Percentiles rank a stretch among this genome's conserved stretches.
phyloP scores from a whole-genome alignment of 2,797 vertebrate species.

The Pempheris klunzingeri region DNA sequence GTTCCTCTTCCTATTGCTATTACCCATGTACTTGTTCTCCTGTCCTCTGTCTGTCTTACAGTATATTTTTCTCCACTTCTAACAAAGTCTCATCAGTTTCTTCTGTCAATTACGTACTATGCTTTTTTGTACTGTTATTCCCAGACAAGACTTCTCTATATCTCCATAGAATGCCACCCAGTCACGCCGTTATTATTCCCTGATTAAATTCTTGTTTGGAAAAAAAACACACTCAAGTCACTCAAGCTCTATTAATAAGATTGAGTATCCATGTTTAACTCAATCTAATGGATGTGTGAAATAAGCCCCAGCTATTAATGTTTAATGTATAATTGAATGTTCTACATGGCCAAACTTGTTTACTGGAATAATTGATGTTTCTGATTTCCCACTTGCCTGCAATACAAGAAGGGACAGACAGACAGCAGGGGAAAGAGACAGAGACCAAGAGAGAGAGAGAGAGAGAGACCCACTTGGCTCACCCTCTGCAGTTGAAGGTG shows the following conservation, averaged over 20 bases:
- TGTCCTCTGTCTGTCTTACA: constrained; percentile 4
- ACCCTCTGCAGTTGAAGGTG: constrained; percentile 26
- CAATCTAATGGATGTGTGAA: constrained; percentile 82
- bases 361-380: constrained; percentile 80
- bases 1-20: constrained; percentile 30
- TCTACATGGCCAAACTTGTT: constrained; percentile 84
- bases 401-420: constrained; percentile 37
- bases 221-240: constrained; percentile 58
- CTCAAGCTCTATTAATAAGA: constrained; percentile 83
- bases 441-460: constrained; percentile 1
- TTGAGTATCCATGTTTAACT: constrained; percentile 78
- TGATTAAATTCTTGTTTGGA: constrained; percentile 72
- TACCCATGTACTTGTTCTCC: constrained; percentile 23
- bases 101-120: constrained; percentile 27
- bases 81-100: background rate
- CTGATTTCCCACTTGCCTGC: constrained; percentile 67
- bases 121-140: constrained; percentile 33
- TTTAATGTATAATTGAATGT: constrained; percentile 87
- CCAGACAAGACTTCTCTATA: constrained; percentile 27
- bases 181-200: constrained; percentile 62
- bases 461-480: background rate
- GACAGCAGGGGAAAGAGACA: background rate
- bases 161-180: constrained; percentile 61
- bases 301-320: constrained; percentile 83
- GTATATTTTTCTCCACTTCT: constrained; percentile 10